Percentiles rank a stretch among this genome's conserved stretches.
Evolutionary conservation across 2,113 vertebrate species (phyloP).

Genomic region (Bambusicola thoracicus): DNA sequence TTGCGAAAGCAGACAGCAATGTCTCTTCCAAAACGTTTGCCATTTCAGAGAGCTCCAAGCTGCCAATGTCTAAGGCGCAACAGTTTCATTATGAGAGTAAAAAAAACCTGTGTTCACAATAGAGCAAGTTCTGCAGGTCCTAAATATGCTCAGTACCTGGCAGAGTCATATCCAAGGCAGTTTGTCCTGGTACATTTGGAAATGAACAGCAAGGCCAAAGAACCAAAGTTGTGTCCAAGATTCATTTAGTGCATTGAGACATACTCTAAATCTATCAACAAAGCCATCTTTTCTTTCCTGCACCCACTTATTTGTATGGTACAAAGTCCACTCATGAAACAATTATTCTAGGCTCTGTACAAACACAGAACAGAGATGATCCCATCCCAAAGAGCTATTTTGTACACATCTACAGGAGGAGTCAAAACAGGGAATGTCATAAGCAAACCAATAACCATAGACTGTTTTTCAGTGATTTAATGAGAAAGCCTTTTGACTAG

Average conservation of each 20-base stretch:
- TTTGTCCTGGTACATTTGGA: neutral
- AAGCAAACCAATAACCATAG: neutral
- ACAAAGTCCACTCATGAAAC: neutral
- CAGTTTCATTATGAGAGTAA: neutral
- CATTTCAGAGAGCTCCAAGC: neutral
- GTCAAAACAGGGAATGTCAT: neutral
- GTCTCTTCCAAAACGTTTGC: constrained; percentile 7
- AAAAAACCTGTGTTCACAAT: neutral
- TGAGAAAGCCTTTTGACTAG: neutral
- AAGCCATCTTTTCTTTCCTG: neutral
- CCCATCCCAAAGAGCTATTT: neutral
- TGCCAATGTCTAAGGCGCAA: neutral
- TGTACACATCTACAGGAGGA: neutral
- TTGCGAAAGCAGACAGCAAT: neutral
- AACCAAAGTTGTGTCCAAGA: neutral
- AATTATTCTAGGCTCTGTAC: neutral
- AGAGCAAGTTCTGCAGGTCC: neutral
- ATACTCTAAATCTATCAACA: neutral
- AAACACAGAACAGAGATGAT: neutral
- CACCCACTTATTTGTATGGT: neutral
- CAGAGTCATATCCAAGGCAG: neutral
- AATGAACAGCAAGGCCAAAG: neutral
- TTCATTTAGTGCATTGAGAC: neutral
- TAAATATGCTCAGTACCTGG: neutral
- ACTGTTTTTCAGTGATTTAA: neutral